Conservation (phyloP, 2,113 vertebrate species). For the Colistium nudipinnis region DNA sequence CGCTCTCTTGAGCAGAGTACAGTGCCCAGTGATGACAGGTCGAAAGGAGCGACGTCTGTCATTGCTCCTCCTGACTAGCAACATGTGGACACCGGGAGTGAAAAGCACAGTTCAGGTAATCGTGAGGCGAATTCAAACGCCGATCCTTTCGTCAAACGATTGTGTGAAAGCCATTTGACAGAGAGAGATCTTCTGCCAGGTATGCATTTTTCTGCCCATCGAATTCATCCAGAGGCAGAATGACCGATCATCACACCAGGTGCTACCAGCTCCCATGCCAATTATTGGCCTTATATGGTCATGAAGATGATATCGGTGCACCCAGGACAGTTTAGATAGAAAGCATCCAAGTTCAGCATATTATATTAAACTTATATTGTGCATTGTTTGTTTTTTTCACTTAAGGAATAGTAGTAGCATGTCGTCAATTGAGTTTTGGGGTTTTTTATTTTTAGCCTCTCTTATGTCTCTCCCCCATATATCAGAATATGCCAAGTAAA, state of each 20-base stretch:
- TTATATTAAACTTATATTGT: too few species aligned
- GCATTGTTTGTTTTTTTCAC: too few species aligned
- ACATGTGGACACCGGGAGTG: conserved; percentile 38
- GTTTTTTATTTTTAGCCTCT: too few species aligned
- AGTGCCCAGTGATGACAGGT: conserved; percentile 44
- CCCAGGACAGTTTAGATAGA: neutral
- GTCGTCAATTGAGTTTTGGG: too few species aligned
- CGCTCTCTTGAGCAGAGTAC: conserved; percentile 23
- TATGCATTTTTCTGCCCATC: conserved; percentile 36
- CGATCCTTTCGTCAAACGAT: conserved; percentile 8
- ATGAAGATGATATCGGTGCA: conserved; percentile 2
- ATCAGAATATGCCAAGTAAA: neutral
- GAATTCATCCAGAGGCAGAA: conserved; percentile 29
- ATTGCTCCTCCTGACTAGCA: conserved; percentile 23
- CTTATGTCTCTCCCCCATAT: neutral
- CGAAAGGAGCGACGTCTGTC: conserved; percentile 45
- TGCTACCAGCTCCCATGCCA: neutral
- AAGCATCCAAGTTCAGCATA: neutral
- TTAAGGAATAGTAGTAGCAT: too few species aligned
- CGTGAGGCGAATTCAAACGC: conserved; percentile 26
- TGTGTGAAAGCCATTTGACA: conserved; percentile 8
- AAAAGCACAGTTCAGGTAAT: conserved; percentile 25
- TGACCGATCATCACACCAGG: conserved; percentile 33
- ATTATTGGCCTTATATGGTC: conserved; percentile 18
- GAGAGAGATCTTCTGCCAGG: conserved; percentile 20